Evolutionary conservation across 2,797 vertebrate genomes (phyloP), one percentile per base, ranked within the genome.

Genomic region (Falco peregrinus): DNA sequence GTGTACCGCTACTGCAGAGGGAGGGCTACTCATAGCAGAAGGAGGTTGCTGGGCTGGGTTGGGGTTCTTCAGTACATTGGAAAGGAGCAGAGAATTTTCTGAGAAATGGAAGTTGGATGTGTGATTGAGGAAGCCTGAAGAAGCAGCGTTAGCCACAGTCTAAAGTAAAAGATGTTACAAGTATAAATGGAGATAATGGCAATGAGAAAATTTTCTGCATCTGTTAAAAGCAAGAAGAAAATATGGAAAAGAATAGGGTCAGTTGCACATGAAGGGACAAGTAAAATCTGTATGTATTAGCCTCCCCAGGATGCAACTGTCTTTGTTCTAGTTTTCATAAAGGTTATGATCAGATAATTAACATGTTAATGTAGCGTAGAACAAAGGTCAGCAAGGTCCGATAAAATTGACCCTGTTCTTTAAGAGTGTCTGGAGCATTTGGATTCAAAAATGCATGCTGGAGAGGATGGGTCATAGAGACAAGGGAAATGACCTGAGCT

Each of bases 11-110:
- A 3, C 67, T 76, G 50, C 9, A 4, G n/a, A 67, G n/a, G n/a
- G n/a, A 57, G 50, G 65, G 21, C 59, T 92, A 3, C 41, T 15
- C 37, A 3, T 73, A 0, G 0, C 31, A 57, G n/a, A 13, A 68
- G 1, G 41, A 73, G 28, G 19, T 43, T 73, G 33, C 41, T 33
- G 22, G 41, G 24, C 39, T 56, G 48, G 22, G 4, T 6, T 70
- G 35, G 33, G 54, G 15, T 26, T 80, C 57, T 71, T 64, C 22
- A 24, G 35, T 4, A 17, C 6, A 0, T 2, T 69, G 35, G 43
- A 54, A 70, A n/a, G 0, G 2, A 47, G 31, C 60, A 69, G 67
- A 51, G 73, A 18, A 18, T n/a, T 85, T 75, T 54, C 41, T 41
- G 54, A 48, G 47, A 33, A 29, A 51, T 53, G 18, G 31, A 71